These are phyloP conservation scores for Fragum fragum DNA, from an alignment of 2,888 invertebrate genomes.

Conservation along the genomic window DNA sequence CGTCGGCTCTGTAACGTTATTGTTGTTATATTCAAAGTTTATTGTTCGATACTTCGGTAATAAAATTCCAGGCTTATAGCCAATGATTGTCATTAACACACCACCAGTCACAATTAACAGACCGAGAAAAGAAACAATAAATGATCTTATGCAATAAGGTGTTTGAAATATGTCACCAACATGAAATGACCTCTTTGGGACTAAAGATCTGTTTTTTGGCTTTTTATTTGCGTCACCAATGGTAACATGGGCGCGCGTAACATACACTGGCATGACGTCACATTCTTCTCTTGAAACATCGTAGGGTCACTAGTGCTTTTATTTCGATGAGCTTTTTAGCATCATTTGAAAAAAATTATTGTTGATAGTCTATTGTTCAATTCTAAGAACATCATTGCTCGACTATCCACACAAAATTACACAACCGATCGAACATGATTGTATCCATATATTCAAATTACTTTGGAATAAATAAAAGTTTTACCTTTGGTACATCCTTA, in stretches of 20 bases:
- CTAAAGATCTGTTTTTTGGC: constrained; percentile 36
- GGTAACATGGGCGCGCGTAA: constrained; percentile 70
- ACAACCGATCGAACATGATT: too few species aligned
- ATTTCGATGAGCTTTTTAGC: background rate
- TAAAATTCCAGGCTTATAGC: constrained; percentile 71
- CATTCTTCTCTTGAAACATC: constrained; percentile 32
- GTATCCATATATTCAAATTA: too few species aligned
- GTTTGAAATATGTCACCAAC: constrained; percentile 66
- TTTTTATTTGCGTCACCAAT: constrained; percentile 62
- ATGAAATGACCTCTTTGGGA: constrained; percentile 60
- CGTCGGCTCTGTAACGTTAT: constrained; percentile 46
- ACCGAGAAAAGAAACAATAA: constrained; percentile 62
- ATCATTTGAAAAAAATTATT: background rate
- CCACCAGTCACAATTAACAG: constrained; percentile 66
- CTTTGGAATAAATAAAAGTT: too few species aligned
- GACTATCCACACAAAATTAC: too few species aligned
- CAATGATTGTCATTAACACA: constrained; percentile 74
- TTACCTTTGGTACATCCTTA: background rate
- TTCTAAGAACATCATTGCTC: too few species aligned
- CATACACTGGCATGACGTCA: constrained; percentile 72
- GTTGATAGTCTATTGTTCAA: too few species aligned
- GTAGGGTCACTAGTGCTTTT: background rate
- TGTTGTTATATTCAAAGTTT: constrained; percentile 35
- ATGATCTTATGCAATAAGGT: constrained; percentile 68
- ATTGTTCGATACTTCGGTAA: constrained; percentile 41